Conservation (phyloP, 1,140 invertebrate genomes). For the Venturia canescens region DNA sequence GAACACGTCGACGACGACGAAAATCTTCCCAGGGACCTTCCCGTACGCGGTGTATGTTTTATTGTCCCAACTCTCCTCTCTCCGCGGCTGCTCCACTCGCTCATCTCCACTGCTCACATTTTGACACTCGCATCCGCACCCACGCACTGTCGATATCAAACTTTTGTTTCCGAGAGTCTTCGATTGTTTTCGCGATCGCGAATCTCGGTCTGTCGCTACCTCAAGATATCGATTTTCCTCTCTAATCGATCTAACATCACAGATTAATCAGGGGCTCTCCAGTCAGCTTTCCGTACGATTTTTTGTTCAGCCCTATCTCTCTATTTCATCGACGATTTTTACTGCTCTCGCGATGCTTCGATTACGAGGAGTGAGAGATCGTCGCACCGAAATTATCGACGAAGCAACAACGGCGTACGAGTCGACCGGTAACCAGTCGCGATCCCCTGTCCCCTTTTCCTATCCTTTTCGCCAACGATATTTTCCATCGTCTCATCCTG, state of each 20-base stretch:
- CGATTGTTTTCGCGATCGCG: not conserved
- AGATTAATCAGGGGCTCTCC: not conserved
- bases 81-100: not conserved
- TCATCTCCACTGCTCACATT: conserved; percentile 1
- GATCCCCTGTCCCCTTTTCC: not conserved
- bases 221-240: not conserved
- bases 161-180: not conserved
- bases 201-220: not conserved
- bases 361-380: not conserved
- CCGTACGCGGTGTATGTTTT: conserved; percentile 2
- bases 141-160: not conserved
- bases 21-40: not conserved
- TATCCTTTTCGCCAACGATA: not conserved
- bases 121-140: not conserved
- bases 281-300: not conserved
- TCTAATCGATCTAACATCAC: not conserved
- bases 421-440: not conserved
- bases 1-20: not conserved
- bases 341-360: not conserved
- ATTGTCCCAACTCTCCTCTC: not conserved
- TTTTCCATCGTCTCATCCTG: not conserved
- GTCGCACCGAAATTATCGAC: not conserved
- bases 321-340: not conserved
- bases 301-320: not conserved
- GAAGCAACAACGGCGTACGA: not conserved